Evolutionary conservation across 2,113 vertebrate genomes (phyloP).

Genomic region (Pyxicephalus adspersus): DNA sequence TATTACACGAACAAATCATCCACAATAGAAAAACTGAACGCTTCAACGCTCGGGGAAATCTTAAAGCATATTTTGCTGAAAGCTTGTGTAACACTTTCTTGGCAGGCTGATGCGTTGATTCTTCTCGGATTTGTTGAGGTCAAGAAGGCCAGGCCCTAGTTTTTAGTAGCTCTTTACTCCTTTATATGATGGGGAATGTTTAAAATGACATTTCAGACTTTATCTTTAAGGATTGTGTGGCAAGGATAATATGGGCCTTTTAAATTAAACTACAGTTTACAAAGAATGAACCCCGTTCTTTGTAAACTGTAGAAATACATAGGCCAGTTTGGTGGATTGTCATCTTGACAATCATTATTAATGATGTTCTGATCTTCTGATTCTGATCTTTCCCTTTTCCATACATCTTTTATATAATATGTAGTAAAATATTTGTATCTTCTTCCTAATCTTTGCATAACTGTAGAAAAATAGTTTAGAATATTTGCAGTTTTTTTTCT

Average conservation of each 20-base stretch:
- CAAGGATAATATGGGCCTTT: background rate
- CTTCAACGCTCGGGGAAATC: conserved; percentile 55
- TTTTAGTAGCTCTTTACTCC: conserved; percentile 31
- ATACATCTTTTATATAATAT: no score
- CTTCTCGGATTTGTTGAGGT: conserved; percentile 37
- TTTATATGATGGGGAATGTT: conserved; percentile 23
- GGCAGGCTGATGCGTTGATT: conserved; percentile 40
- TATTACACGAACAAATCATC: conserved; percentile 57
- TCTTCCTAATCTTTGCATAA: no score
- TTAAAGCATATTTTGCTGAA: conserved; percentile 54
- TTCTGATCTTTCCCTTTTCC: no score
- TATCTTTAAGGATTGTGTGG: background rate
- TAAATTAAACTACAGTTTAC: no score
- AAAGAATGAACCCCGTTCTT: no score
- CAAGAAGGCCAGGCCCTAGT: conserved; percentile 2
- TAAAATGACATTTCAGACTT: conserved; percentile 15
- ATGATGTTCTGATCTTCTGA: no score
- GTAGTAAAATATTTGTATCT: no score
- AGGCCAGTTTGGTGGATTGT: no score
- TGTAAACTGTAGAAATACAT: no score
- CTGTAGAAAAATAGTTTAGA: no score
- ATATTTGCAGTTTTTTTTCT: no score
- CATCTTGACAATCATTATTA: no score
- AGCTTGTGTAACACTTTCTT: conserved; percentile 49
- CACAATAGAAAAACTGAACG: conserved; percentile 56